phyloP scores from a whole-genome alignment of 2,888 invertebrate species.

The Meganola albula region DNA sequence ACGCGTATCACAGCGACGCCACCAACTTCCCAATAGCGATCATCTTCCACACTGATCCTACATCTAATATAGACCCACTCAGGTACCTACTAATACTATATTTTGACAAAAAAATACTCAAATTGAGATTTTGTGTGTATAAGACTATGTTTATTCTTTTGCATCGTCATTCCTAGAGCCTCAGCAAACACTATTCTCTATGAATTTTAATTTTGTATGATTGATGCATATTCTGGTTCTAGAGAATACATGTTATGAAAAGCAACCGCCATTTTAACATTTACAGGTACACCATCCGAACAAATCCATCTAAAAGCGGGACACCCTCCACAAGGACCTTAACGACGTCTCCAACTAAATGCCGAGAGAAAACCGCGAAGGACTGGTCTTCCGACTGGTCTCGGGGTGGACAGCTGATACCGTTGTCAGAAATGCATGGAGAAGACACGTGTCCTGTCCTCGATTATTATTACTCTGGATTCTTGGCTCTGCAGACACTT shows the following conservation, averaged over 20 bases:
- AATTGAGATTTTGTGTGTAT: too few relatives aligned
- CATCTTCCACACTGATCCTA: slow-evolving; percentile 79
- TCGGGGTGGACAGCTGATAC: slow-evolving; percentile 60
- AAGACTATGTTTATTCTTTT: too few relatives aligned
- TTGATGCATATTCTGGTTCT: too few relatives aligned
- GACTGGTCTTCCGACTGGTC: slow-evolving; percentile 81
- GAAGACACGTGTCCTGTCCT: slow-evolving; percentile 86
- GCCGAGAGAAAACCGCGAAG: slow-evolving; percentile 78
- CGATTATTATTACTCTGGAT: slow-evolving; percentile 87
- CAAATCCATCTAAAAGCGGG: slow-evolving; percentile 81
- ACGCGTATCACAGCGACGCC: slow-evolving; percentile 82
- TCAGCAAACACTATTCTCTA: too few relatives aligned
- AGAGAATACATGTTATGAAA: too few relatives aligned
- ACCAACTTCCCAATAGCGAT: slow-evolving; percentile 83
- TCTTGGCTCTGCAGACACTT: slow-evolving; percentile 83
- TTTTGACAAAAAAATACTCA: too few relatives aligned
- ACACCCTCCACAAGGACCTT: slow-evolving; percentile 82
- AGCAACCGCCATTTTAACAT: too few relatives aligned
- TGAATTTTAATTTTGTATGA: too few relatives aligned
- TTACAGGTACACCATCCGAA: slow-evolving; percentile 83
- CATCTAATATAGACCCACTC: slow-evolving; percentile 57
- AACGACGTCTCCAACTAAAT: slow-evolving; percentile 82
- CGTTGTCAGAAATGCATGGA: slow-evolving; percentile 78
- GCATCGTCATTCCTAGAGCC: too few relatives aligned
- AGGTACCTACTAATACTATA: too few relatives aligned